phyloP scores from a whole-genome alignment of 2,888 invertebrate genomes.

The Synergus itoensis region DNA sequence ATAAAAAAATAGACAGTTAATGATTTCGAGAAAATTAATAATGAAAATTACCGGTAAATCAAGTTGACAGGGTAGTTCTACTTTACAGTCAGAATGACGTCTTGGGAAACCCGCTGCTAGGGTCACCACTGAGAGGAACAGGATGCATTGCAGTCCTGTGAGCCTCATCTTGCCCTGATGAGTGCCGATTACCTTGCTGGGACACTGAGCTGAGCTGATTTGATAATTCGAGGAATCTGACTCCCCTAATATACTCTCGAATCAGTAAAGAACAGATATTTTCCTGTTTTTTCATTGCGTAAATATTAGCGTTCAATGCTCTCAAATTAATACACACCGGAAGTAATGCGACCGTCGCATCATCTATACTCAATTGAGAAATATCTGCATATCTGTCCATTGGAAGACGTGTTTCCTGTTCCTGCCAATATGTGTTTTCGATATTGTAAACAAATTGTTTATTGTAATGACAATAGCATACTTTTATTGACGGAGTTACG shows the following conservation, averaged over 20 bases:
- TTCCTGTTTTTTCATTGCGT: background rate
- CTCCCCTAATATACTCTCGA: background rate
- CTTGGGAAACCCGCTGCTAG: background rate
- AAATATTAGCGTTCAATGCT: background rate
- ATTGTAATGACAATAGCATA: background rate
- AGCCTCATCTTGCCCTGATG: background rate
- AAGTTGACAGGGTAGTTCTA: background rate
- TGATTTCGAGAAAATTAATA: background rate
- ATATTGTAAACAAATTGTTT: background rate
- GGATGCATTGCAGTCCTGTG: background rate
- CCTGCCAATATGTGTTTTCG: background rate
- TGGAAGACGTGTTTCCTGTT: background rate
- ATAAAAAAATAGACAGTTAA: too few species aligned
- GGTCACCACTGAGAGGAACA: background rate
- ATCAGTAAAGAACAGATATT: background rate
- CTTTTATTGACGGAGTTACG: background rate
- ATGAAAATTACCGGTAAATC: background rate
- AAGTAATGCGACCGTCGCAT: background rate
- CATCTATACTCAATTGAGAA: background rate
- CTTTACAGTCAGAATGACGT: background rate
- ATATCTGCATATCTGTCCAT: background rate
- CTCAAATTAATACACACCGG: background rate
- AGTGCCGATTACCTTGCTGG: background rate
- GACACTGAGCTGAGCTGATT: background rate
- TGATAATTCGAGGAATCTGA: background rate